Evolutionary conservation across 1,140 invertebrate species (phyloP), one percentile per base, ranked within the genome.

Genomic region (Drosophila ohnishii): DNA sequence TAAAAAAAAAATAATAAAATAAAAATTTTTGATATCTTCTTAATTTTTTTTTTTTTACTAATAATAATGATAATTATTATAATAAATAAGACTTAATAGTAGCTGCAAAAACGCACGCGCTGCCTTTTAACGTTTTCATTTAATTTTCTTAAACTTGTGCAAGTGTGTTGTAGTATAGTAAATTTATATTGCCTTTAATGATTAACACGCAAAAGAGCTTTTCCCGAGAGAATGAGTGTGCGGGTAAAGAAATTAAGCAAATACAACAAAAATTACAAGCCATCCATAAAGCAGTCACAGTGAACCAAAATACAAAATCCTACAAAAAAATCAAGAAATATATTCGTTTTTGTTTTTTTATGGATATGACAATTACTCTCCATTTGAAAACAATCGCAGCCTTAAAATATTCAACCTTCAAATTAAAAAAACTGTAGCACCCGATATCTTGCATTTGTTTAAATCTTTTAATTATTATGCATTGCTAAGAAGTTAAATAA

Each of bases 141-240:
- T 30, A 13, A 47, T 51, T 19, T 47, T 34, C 2, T 8, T 40
- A 28, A 16, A 13, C 5, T 32, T 56, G 19, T 56, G 22, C 28
- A 55, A 30, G 30, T 56, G 5, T 56, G 14, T 19, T 19, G 19
- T 19, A 19, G 6, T 42, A 42, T 9, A 45, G 3, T 19, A 45
- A 10, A 0, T 10, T 14, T 37, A 19, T 37, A 62, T 45, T 37
- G 13, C n/a, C 22, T 35, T 62, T 14, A 39, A 51, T 63, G 45
- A 44, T 51, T 51, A 51, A 51, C 45, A 51, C 35, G 30, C n/a
- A 64, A 42, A 60, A 51, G 19, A 13, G 28, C 14, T 40, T 30
- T 14, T 16, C 2, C 14, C 14, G 11, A 40, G 30, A 34, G 19
- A 16, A 35, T 14, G 3, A 50, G 35, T 28, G 10, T 11, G 14